Evolutionary conservation across 2,888 invertebrate species (phyloP).

Genomic region (Ramazzottius varieornatus): DNA sequence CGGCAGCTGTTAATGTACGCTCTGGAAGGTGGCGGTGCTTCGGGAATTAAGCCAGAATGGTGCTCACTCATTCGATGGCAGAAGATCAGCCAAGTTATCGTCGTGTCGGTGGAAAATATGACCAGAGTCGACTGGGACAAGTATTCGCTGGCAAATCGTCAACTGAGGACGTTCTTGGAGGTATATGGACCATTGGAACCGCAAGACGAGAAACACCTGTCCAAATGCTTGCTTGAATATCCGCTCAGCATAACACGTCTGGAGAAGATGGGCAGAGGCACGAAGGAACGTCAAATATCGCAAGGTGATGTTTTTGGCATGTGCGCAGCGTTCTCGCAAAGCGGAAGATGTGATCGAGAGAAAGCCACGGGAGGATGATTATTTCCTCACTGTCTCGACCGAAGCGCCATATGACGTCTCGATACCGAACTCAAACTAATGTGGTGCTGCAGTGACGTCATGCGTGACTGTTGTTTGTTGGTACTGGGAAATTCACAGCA

Average conservation of each 20-base stretch:
- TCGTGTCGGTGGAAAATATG: neutral
- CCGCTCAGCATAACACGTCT: neutral
- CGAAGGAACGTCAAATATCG: neutral
- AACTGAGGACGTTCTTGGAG: neutral
- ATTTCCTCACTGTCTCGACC: no score
- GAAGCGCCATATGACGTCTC: no score
- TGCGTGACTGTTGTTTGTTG: no score
- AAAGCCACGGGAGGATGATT: no score
- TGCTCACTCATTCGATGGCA: neutral
- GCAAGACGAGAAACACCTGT: neutral
- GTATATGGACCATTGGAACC: neutral
- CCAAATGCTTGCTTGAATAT: neutral
- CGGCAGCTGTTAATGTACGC: neutral
- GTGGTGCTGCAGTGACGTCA: no score
- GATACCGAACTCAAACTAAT: no score
- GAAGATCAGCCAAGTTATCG: neutral
- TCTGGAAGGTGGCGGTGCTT: neutral
- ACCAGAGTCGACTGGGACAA: neutral
- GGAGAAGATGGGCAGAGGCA: neutral
- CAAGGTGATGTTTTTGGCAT: no score
- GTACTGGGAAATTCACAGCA: no score
- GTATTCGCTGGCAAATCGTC: neutral
- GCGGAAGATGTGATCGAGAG: no score
- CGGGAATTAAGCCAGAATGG: neutral
- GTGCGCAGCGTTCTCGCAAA: no score